Percentiles rank a stretch among this genome's conserved stretches.
Evolutionary conservation across 2,888 invertebrate species (phyloP).

Genomic region (Hypomecis punctinalis): DNA sequence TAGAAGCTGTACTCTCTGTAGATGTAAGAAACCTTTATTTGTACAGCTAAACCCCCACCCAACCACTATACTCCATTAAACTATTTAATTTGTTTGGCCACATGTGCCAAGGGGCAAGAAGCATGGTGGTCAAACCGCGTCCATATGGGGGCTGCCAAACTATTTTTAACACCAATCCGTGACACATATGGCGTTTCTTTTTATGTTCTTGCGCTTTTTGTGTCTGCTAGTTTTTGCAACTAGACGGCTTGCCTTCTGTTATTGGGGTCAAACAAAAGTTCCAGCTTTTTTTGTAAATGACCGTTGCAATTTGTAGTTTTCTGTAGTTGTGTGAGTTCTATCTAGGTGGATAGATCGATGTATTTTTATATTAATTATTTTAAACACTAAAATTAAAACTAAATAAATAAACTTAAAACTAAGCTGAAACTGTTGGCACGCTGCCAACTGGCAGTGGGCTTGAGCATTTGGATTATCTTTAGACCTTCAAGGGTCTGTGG

Average conservation of each 20-base stretch:
- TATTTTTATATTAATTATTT: too few relatives aligned
- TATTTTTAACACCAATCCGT: constrained; percentile 49
- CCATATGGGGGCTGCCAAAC: constrained; percentile 56
- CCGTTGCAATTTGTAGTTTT: background rate
- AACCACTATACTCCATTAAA: constrained; percentile 31
- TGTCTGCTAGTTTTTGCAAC: constrained; percentile 9
- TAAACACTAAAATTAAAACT: too few relatives aligned
- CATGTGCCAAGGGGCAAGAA: constrained; percentile 49
- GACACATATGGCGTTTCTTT: constrained; percentile 52
- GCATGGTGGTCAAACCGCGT: constrained; percentile 43
- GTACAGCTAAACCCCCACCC: constrained; percentile 14
- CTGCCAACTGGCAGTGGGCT: too few relatives aligned
- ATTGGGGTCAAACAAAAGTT: background rate
- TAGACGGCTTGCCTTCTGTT: constrained; percentile 7
- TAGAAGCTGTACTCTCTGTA: background rate
- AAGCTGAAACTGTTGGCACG: too few relatives aligned
- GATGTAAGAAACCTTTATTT: background rate
- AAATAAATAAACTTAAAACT: too few relatives aligned
- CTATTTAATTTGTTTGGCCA: constrained; percentile 59
- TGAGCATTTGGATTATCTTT: too few relatives aligned
- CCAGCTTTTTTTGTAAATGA: too few relatives aligned
- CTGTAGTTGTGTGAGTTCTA: too few relatives aligned
- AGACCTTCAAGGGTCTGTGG: too few relatives aligned
- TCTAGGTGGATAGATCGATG: too few relatives aligned
- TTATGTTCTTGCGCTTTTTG: constrained; percentile 5